These are phyloP conservation scores for Neoarius graeffei DNA, from an alignment of 2,113 vertebrate species.

Conservation along the genomic window DNA sequence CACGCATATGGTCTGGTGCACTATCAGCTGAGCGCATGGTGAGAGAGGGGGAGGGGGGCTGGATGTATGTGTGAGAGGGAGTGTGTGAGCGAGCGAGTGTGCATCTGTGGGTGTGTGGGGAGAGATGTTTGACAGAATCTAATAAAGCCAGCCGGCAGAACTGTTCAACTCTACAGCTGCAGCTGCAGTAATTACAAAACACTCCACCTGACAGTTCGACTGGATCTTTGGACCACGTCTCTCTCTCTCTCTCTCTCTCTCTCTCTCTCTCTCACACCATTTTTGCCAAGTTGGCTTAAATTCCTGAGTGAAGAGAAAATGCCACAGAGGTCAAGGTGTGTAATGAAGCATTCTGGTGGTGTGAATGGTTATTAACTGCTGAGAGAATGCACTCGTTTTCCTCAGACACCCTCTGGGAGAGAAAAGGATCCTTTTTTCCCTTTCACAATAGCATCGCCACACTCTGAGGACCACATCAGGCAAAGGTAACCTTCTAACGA, in stretches of 20 bases:
- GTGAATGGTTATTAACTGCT: slow-evolving; percentile 62
- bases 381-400: slow-evolving; percentile 51
- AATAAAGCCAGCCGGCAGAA: slow-evolving; percentile 57
- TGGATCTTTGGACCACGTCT: slow-evolving; percentile 26
- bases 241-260: slow-evolving; percentile 10
- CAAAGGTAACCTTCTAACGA: neutral
- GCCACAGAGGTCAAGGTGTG: slow-evolving; percentile 60
- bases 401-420: slow-evolving; percentile 35
- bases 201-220: slow-evolving; percentile 60
- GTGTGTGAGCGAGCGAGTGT: neutral
- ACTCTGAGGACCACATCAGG: no score
- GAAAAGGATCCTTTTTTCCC: neutral
- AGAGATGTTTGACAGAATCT: slow-evolving; percentile 57
- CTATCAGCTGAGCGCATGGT: neutral
- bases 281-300: slow-evolving; percentile 55
- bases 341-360: slow-evolving; percentile 63
- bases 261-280: slow-evolving; percentile 10
- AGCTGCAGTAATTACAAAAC: slow-evolving; percentile 61
- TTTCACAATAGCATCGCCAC: neutral
- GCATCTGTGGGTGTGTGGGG: slow-evolving; percentile 30
- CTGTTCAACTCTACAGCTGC: slow-evolving; percentile 52
- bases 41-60: neutral
- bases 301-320: slow-evolving; percentile 59
- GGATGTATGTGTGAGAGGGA: slow-evolving; percentile 2
- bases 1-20: neutral